Percentiles rank a stretch among this genome's conserved stretches.
Conservation (phyloP, 2,888 invertebrate species). For the Halictus quadricinctus region DNA sequence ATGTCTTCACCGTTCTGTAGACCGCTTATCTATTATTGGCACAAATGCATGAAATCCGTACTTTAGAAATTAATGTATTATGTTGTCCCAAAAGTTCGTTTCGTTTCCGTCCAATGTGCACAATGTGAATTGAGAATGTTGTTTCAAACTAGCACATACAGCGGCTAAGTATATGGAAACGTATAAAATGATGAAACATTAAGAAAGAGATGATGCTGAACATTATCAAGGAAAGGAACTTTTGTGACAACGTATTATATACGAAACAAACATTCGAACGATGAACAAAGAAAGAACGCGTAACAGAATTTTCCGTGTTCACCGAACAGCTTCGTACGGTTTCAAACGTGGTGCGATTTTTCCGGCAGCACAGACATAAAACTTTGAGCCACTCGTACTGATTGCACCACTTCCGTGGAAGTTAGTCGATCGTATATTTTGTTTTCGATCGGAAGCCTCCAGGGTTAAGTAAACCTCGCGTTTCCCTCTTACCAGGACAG, state of each 20-base stretch:
- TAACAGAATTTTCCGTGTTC: not conserved
- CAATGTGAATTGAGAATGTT: no score
- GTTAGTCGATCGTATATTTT: constrained; percentile 26
- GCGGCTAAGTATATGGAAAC: not conserved
- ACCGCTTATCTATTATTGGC: no score
- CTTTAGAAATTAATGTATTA: no score
- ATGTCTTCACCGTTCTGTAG: no score
- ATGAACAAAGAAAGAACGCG: not conserved
- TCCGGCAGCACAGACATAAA: not conserved
- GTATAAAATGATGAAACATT: not conserved
- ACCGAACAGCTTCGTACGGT: not conserved
- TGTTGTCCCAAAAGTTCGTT: no score
- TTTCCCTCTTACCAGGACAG: constrained; percentile 63
- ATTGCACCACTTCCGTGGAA: constrained; percentile 16
- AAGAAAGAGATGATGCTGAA: not conserved
- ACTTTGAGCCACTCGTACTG: not conserved
- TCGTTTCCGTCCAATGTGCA: no score
- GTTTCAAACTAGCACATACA: no score
- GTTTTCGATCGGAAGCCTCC: constrained; percentile 61
- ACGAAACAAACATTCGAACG: not conserved
- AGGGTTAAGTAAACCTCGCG: constrained; percentile 74
- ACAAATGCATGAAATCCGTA: no score
- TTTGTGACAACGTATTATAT: not conserved
- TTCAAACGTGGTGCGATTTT: not conserved
- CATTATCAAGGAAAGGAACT: not conserved